phyloP scores from a whole-genome alignment of 2,888 invertebrate species.

The Lordiphosa andalusiaca region DNA sequence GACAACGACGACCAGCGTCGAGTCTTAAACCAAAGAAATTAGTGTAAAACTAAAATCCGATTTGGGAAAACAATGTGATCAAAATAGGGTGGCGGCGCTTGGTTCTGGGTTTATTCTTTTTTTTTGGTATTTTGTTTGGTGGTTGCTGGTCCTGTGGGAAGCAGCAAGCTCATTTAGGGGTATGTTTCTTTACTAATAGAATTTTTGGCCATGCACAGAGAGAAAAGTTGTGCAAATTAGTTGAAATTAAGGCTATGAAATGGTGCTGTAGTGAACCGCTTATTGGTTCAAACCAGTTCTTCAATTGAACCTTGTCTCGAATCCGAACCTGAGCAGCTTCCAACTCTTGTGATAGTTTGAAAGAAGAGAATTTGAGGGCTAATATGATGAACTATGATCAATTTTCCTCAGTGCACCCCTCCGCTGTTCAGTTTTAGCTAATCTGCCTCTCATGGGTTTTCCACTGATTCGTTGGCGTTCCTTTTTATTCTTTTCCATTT shows the following conservation, averaged over 20 bases:
- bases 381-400: too few species aligned
- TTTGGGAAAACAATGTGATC: conserved; percentile 76
- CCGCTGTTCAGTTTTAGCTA: conserved; percentile 31
- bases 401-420: conserved; percentile 17
- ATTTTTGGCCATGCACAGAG: conserved; percentile 15
- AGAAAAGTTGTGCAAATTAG: background rate
- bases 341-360: too few species aligned
- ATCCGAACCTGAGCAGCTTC: too few species aligned
- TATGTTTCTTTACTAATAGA: conserved; percentile 35
- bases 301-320: too few species aligned
- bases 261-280: too few species aligned
- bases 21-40: conserved; percentile 78
- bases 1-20: conserved; percentile 25
- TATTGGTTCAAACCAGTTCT: too few species aligned
- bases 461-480: conserved; percentile 42
- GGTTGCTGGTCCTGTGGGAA: conserved; percentile 60
- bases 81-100: conserved; percentile 33
- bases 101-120: conserved; percentile 23
- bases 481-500: conserved; percentile 34
- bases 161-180: conserved; percentile 52
- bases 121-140: too few species aligned
- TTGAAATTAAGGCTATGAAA: too few species aligned
- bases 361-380: too few species aligned
- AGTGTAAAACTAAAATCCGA: conserved; percentile 80
- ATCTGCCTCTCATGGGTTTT: conserved; percentile 64